These are phyloP conservation scores for Sphaerophoria taeniata DNA, from an alignment of 2,888 invertebrate genomes.

Conservation along the genomic window DNA sequence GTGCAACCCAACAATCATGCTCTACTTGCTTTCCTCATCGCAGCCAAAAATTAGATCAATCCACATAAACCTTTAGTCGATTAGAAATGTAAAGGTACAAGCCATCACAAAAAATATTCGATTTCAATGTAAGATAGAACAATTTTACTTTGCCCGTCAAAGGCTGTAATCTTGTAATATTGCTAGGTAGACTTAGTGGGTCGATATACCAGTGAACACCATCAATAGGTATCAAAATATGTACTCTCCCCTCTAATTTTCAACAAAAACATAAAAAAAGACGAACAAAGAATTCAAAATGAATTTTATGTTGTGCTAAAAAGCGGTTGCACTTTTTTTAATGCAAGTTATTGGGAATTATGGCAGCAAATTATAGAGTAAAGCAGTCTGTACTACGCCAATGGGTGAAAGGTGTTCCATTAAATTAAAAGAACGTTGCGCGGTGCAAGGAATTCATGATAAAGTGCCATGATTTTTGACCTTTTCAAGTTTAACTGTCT, in stretches of 20 bases:
- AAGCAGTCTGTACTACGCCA: not conserved
- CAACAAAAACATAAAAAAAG: not conserved
- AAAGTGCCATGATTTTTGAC: not conserved
- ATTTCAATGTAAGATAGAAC: conserved; percentile 55
- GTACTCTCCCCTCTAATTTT: conserved; percentile 28
- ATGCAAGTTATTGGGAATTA: conserved; percentile 40
- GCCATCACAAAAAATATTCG: conserved; percentile 34
- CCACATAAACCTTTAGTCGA: conserved; percentile 18
- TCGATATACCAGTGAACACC: conserved; percentile 43
- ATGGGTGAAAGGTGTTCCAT: conserved; percentile 50
- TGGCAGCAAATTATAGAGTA: conserved; percentile 46
- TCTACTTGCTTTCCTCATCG: conserved; percentile 38
- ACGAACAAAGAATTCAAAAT: conserved; percentile 11
- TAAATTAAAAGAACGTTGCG: conserved; percentile 6
- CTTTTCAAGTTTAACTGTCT: no score
- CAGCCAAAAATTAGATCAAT: conserved; percentile 44
- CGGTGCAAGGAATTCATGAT: not conserved
- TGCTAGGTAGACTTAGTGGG: not conserved
- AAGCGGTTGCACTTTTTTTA: conserved; percentile 51
- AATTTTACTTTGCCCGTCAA: conserved; percentile 30
- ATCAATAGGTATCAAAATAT: conserved; percentile 11
- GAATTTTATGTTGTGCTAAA: conserved; percentile 50
- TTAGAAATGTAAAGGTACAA: not conserved
- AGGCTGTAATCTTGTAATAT: conserved; percentile 47
- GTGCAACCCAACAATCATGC: conserved; percentile 25